Evolutionary conservation across 1,140 invertebrate genomes (phyloP), one percentile per base, ranked within the genome.

Genomic region (Belonocnema kinseyi): DNA sequence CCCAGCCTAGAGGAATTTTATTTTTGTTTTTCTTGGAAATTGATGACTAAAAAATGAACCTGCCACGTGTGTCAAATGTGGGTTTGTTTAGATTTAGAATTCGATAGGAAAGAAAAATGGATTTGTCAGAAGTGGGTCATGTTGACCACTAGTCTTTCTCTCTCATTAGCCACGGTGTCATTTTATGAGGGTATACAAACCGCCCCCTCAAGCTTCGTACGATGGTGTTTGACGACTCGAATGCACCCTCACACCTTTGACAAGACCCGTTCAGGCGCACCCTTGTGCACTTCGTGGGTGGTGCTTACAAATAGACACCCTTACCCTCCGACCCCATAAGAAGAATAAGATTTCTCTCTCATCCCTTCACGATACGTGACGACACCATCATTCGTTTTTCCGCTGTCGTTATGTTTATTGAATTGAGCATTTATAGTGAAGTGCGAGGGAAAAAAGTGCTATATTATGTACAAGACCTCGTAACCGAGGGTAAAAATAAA

Each of bases 211-310:
- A 26, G 19, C 21, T 0, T n/a, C n/a, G 26, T 40, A 40, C 11
- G 13, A 16, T 40, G 26, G 33, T 40, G 61, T 66, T 46, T 66
- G 61, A 66, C 26, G 61, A 66, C 14, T 66, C 13, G 40, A 66
- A 66, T 66, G 26, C 40, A 66, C 61, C 53, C 53, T 54, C 53
- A 19, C 53, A 54, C 53, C 53, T 54, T 54, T 3, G n/a, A 17
- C n/a, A 54, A 54, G 53, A 54, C n/a, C n/a, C n/a, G 53, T 11
- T 54, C 53, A 4, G 53, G 11, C 53, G 19, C 53, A 54, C 53
- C 61, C 61, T 66, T 66, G 61, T 66, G 16, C 16, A 16, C 61
- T 46, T 66, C 61, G 61, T 66, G 61, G 61, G 61, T 66, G 61
- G 61, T 61, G 58, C 21, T 54, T 54, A 54, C 53, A 19, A 54